Percentiles rank a stretch among this genome's conserved stretches.
Evolutionary conservation across 2,888 invertebrate species (phyloP).

Genomic region (Notodonta ziczac): DNA sequence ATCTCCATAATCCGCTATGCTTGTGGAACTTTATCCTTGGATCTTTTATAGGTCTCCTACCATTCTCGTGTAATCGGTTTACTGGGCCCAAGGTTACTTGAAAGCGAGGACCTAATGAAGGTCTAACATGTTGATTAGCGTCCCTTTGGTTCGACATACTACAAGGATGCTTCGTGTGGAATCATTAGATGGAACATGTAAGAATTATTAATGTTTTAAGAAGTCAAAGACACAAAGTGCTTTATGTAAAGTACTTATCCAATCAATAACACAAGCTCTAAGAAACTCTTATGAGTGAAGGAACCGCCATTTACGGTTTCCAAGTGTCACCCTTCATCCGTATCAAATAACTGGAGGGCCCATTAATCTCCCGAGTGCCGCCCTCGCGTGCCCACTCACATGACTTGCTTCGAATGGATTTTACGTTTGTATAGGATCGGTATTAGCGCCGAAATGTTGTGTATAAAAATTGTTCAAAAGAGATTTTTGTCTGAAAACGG

Average conservation of each 20-base stretch:
- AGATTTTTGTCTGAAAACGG: neutral
- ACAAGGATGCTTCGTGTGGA: too few relatives aligned
- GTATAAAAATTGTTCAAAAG: neutral
- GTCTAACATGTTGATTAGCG: too few relatives aligned
- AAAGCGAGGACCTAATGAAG: too few relatives aligned
- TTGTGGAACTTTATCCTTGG: neutral
- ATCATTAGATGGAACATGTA: too few relatives aligned
- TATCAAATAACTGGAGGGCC: slow-evolving; percentile 41
- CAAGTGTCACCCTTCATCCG: slow-evolving; percentile 20
- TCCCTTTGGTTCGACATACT: too few relatives aligned
- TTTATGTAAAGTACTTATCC: too few relatives aligned
- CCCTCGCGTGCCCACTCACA: slow-evolving; percentile 37
- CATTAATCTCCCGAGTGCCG: slow-evolving; percentile 53
- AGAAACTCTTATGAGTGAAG: slow-evolving; percentile 13
- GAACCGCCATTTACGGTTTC: slow-evolving; percentile 9
- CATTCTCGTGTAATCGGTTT: neutral
- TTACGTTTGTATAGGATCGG: neutral
- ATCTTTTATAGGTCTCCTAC: neutral
- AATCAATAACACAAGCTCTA: neutral
- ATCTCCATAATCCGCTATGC: slow-evolving; percentile 25
- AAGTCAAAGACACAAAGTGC: too few relatives aligned
- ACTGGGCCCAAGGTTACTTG: neutral
- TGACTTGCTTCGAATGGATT: slow-evolving; percentile 36
- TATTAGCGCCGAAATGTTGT: neutral
- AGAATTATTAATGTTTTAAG: too few relatives aligned